These are phyloP conservation scores for Corapipo altera DNA, from an alignment of 2,113 vertebrate genomes.

Conservation along the genomic window DNA sequence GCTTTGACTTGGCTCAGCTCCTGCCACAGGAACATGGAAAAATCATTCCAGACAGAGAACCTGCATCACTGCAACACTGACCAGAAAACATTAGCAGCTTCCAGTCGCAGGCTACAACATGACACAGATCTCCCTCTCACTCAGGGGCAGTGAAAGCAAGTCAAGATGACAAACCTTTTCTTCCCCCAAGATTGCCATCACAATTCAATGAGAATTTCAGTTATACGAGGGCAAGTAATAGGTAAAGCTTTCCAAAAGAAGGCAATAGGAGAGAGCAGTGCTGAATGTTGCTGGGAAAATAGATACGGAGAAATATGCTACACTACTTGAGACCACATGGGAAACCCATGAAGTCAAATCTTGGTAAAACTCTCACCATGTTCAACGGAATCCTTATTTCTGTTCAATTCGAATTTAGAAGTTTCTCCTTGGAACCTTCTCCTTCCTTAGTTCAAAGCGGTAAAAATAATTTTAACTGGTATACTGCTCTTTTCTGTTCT, in stretches of 20 bases:
- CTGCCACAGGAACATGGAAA: constrained; percentile 60
- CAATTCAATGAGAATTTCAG: background rate
- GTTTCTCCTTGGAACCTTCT: background rate
- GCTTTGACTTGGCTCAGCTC: constrained; percentile 86
- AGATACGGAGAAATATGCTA: background rate
- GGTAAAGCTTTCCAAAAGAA: background rate
- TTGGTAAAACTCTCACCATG: background rate
- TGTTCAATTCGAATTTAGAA: background rate
- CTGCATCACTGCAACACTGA: background rate
- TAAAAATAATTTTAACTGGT: background rate
- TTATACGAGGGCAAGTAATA: background rate
- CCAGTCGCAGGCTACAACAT: fast-evolving
- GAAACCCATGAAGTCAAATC: background rate
- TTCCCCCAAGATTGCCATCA: background rate
- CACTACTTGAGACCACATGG: background rate
- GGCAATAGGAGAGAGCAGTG: background rate
- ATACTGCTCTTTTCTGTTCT: background rate
- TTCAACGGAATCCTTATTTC: background rate
- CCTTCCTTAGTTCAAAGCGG: background rate
- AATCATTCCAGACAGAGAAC: background rate
- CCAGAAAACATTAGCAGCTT: background rate
- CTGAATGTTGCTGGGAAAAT: background rate
- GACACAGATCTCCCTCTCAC: background rate
- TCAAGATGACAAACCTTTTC: background rate
- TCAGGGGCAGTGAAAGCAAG: background rate